Evolutionary conservation across 92 coral and sea anemone genomes (phyloP).

Genomic region (Umimayanthus chanpuru): DNA sequence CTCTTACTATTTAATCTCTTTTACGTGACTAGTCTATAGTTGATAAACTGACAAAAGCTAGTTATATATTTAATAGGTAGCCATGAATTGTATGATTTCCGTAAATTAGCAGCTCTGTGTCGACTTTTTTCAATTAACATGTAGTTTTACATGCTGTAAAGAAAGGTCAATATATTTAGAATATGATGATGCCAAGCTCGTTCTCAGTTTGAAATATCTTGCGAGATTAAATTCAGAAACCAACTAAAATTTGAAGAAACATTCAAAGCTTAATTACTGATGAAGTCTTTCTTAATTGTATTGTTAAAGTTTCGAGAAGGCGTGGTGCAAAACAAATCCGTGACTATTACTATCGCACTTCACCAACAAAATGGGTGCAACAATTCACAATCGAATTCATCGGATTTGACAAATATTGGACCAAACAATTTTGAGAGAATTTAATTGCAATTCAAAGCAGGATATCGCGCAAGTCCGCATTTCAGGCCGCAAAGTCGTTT

Average conservation of each 20-base stretch:
- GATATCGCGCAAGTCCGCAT: no score
- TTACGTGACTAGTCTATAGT: not conserved
- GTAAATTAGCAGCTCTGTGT: slow-evolving; percentile 16
- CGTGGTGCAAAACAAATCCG: no score
- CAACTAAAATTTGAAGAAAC: not conserved
- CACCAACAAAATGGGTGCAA: no score
- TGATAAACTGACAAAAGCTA: not conserved
- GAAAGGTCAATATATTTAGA: not conserved
- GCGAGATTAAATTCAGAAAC: not conserved
- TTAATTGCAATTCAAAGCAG: no score
- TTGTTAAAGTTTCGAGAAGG: not conserved
- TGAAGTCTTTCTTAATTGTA: not conserved
- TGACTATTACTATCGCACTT: no score
- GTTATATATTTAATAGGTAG: not conserved
- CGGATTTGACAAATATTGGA: no score
- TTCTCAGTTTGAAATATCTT: not conserved
- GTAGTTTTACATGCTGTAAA: not conserved
- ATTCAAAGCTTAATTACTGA: not conserved
- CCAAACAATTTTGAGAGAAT: no score
- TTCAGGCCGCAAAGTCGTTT: no score
- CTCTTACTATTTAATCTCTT: not conserved
- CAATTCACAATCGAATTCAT: no score
- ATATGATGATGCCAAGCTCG: not conserved
- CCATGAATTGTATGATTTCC: slow-evolving; percentile 5
- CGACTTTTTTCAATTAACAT: not conserved